These are phyloP conservation scores for Drosophila pandora DNA, from an alignment of 1,140 invertebrate species.

Conservation along the genomic window DNA sequence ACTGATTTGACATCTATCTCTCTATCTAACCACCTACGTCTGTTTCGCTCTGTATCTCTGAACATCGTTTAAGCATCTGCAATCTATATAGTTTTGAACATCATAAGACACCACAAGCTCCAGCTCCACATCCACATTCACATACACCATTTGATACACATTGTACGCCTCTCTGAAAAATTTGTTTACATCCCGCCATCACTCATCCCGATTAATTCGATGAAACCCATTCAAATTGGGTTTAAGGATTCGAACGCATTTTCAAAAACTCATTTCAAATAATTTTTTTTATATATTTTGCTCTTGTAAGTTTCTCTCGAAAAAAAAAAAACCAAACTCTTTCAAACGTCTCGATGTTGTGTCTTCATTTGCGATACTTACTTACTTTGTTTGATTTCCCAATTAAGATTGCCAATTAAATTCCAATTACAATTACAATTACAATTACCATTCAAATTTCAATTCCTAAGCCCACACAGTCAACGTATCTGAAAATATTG, in stretches of 20 bases:
- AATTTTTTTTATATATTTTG: conserved; percentile 53
- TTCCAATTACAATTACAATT: conserved; percentile 49
- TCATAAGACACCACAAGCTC: conserved; percentile 48
- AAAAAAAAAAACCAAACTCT: conserved; percentile 44
- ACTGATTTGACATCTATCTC: conserved; percentile 25
- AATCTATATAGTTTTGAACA: conserved; percentile 54
- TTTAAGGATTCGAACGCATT: conserved; percentile 9
- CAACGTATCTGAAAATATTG: conserved; percentile 26
- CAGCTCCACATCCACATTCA: conserved; percentile 53
- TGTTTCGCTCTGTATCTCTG: conserved; percentile 43
- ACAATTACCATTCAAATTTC: conserved; percentile 46
- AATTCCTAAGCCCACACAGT: conserved; percentile 51
- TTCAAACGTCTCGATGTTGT: conserved; percentile 83
- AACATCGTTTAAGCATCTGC: conserved; percentile 53
- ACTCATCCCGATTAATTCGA: conserved; percentile 2
- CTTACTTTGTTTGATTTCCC: conserved; percentile 68
- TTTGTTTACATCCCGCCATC: conserved; percentile 49
- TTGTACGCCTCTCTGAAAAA: conserved; percentile 64
- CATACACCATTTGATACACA: conserved; percentile 58
- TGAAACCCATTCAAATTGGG: background rate
- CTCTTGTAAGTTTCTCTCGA: conserved; percentile 69
- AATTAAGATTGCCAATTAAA: conserved; percentile 59
- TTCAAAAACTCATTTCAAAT: conserved; percentile 56
- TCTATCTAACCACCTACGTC: conserved; percentile 35
- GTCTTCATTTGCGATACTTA: conserved; percentile 76